Conservation (phyloP, 2,113 vertebrate genomes). For the Thalassoma bifasciatum region DNA sequence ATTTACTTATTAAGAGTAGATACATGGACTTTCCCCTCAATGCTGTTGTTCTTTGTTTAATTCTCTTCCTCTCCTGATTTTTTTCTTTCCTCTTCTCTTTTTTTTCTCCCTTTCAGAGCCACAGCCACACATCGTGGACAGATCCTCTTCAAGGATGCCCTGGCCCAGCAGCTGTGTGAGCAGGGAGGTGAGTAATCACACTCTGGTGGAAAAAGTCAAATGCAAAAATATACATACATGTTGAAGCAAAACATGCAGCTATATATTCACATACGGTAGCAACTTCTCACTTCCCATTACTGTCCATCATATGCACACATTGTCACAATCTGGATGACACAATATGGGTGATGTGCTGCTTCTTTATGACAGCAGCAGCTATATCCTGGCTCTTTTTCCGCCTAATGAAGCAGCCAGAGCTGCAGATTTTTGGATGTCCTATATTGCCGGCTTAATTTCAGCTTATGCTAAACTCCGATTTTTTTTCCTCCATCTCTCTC, state of each 20-base stretch:
- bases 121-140: conserved; percentile 96
- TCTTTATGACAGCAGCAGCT: conserved; percentile 53
- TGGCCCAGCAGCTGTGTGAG: conserved; percentile 98
- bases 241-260: conserved; percentile 14
- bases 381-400: conserved; percentile 53
- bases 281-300: conserved; percentile 26
- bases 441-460: conserved; percentile 82
- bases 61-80: conserved; percentile 9
- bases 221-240: conserved; percentile 12
- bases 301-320: conserved; percentile 40
- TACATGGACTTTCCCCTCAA: conserved; percentile 27
- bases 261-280: background rate
- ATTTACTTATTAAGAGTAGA: conserved; percentile 47
- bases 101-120: conserved; percentile 85
- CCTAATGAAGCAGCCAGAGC: conserved; percentile 69
- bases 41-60: conserved; percentile 18
- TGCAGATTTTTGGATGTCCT: conserved; percentile 68
- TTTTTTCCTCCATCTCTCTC: conserved; percentile 15
- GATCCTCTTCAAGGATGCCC: conserved; percentile 98
- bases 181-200: conserved; percentile 91
- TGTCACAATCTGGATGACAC: conserved; percentile 33
- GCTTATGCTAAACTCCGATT: conserved; percentile 76
- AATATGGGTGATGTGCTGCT: conserved; percentile 44
- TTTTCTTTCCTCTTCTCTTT: conserved; percentile 30
- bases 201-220: conserved; percentile 19